A percentile compares a stretch with the other conserved stretches of the same genome.
phyloP scores from a whole-genome alignment of 2,113 vertebrate genomes.

The Sapayoa aenigma region DNA sequence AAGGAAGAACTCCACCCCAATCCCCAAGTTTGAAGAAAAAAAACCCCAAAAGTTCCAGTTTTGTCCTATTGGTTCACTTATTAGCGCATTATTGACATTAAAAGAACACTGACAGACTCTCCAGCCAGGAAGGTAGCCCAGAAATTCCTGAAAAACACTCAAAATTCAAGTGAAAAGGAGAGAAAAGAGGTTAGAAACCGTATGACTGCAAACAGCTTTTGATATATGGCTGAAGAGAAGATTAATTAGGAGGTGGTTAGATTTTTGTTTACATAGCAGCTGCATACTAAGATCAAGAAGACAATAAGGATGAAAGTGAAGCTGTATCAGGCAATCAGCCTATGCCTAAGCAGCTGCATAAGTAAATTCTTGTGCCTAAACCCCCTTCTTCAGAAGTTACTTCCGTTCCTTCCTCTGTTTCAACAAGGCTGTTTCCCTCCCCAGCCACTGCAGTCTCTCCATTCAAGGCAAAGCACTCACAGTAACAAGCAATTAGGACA shows the following conservation, averaged over 20 bases:
- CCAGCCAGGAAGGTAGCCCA: neutral
- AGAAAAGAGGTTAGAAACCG: neutral
- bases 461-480: neutral
- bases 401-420: neutral
- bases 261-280: neutral
- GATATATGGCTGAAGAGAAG: neutral
- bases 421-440: neutral
- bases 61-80: neutral
- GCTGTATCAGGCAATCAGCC: neutral
- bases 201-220: neutral
- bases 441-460: neutral
- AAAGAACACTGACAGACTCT: neutral
- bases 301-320: neutral
- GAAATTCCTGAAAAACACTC: neutral
- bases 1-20: neutral
- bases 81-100: neutral
- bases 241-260: neutral
- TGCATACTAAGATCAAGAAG: neutral
- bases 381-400: neutral
- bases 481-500: neutral
- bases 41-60: neutral
- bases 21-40: neutral
- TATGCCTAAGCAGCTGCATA: neutral
- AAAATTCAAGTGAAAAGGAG: neutral
- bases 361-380: neutral